A percentile compares a stretch with the other conserved stretches of the same genome.
Evolutionary conservation across 35 echinoderm and acorn worm genomes (phyloP).

Genomic region (Hemicentrotus pulcherrimus): DNA sequence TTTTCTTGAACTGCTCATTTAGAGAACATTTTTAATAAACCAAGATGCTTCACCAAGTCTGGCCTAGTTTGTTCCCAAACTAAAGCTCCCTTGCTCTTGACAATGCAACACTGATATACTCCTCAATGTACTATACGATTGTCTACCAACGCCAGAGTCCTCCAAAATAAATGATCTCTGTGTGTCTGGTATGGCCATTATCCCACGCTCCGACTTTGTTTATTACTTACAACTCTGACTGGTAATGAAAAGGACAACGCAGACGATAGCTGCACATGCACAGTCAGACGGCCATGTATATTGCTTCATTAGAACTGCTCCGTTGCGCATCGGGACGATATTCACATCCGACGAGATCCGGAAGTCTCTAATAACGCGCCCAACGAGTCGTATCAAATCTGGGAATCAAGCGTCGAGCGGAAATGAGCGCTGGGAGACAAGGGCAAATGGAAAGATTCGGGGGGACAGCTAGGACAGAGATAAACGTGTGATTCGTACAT

Average conservation of each 20-base stretch:
- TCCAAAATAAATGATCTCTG: background rate
- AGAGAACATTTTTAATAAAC: background rate
- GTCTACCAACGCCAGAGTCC: background rate
- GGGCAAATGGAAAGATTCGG: constrained; percentile 1
- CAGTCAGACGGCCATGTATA: background rate
- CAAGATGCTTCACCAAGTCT: background rate
- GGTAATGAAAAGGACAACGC: background rate
- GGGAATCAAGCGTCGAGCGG: background rate
- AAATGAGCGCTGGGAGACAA: background rate
- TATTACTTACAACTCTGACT: background rate
- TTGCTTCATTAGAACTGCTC: constrained; percentile 44
- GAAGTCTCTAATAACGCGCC: constrained; percentile 31
- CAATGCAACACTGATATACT: background rate
- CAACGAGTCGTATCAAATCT: constrained; percentile 35
- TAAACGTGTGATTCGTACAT: background rate
- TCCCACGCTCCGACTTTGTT: background rate
- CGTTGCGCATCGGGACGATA: background rate
- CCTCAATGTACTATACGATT: background rate
- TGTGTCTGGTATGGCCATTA: background rate
- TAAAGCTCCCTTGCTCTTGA: background rate
- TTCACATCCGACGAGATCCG: background rate
- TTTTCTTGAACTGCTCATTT: background rate
- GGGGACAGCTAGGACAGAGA: background rate
- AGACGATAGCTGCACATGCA: background rate
- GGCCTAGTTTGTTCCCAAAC: background rate